Evolutionary conservation across 2,113 vertebrate genomes (phyloP).

Genomic region (Rhinogobius similis): DNA sequence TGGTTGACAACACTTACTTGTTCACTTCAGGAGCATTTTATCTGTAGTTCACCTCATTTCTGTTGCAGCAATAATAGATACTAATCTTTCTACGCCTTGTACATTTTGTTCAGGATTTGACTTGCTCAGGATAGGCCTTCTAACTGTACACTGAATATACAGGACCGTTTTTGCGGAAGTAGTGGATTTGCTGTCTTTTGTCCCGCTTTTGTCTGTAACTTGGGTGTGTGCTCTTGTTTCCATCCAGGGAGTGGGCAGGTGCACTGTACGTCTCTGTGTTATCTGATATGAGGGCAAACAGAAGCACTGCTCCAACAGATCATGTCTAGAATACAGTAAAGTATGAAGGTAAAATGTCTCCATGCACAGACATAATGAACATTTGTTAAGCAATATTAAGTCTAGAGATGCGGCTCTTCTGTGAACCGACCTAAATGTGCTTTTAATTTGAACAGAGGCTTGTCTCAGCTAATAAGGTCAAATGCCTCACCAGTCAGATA

Average conservation of each 20-base stretch:
- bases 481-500: not conserved
- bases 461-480: not conserved
- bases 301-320: constrained; percentile 36
- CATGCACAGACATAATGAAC: not conserved
- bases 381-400: not conserved
- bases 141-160: not conserved
- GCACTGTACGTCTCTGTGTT: constrained; percentile 16
- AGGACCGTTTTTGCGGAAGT: not conserved
- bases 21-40: not conserved
- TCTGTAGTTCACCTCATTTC: not conserved
- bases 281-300: constrained; percentile 36
- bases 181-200: not conserved
- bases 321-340: not conserved
- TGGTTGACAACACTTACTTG: not conserved
- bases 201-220: constrained; percentile 16
- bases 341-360: not conserved
- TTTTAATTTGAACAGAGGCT: not conserved
- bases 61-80: not conserved
- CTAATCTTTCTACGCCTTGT: not conserved
- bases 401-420: not conserved
- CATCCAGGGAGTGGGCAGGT: constrained; percentile 13
- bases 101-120: not conserved
- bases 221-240: constrained; percentile 25
- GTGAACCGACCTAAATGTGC: not conserved
- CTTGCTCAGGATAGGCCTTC: not conserved